These are phyloP conservation scores for Clytia hemisphaerica DNA, from an alignment of 30 jellyfish, hydroid and myxozoan genomes.

Conservation along the genomic window DNA sequence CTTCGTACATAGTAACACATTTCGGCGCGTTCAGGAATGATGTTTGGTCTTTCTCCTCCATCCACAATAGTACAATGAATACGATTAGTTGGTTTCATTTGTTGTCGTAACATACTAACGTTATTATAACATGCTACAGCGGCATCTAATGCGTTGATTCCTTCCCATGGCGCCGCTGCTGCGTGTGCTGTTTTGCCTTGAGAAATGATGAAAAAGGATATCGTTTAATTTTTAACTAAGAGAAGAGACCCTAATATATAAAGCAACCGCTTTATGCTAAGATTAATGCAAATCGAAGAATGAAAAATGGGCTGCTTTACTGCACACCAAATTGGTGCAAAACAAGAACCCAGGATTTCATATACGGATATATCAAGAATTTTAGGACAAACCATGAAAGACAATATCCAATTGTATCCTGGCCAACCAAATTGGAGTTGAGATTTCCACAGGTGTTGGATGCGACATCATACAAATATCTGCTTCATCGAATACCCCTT, in stretches of 20 bases:
- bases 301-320: too few relatives aligned
- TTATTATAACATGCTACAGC: conserved; percentile 65
- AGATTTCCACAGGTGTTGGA: conserved; percentile 53
- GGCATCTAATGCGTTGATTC: conserved; percentile 89
- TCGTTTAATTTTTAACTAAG: too few relatives aligned
- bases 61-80: conserved; percentile 71
- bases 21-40: conserved; percentile 59
- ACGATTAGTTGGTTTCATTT: conserved; percentile 53
- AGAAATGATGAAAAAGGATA: too few relatives aligned
- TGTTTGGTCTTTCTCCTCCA: conserved; percentile 80
- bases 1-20: conserved; percentile 50
- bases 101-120: conserved; percentile 85
- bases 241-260: too few relatives aligned
- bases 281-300: too few relatives aligned
- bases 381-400: conserved; percentile 36
- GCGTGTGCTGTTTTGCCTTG: conserved; percentile 95
- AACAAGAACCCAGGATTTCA: too few relatives aligned
- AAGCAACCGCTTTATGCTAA: too few relatives aligned
- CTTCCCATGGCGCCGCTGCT: conserved; percentile 84
- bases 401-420: neutral
- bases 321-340: too few relatives aligned
- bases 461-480: conserved; percentile 90
- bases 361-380: too few relatives aligned
- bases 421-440: conserved; percentile 20
- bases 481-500: conserved; percentile 77